Conservation (phyloP, 2,113 vertebrate species). For the Polypterus senegalus region DNA sequence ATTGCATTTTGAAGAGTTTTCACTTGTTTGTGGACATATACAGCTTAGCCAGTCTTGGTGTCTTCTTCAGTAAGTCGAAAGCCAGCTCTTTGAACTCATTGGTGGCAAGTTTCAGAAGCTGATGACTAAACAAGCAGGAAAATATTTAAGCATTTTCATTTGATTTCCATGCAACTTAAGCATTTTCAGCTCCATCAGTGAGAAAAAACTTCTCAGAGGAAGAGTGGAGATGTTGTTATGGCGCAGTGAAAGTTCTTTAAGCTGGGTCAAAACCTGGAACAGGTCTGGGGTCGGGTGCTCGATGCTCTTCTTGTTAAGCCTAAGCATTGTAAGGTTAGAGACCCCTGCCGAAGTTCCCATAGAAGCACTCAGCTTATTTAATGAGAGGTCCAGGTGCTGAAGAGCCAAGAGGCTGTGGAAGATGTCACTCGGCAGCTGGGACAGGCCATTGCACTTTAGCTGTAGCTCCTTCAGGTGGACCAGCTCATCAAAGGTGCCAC, state of each 20-base stretch:
- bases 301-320: slow-evolving; percentile 57
- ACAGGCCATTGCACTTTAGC: slow-evolving; percentile 58
- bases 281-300: slow-evolving; percentile 11
- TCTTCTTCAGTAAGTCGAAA: slow-evolving; percentile 16
- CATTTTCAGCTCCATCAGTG: slow-evolving; percentile 41
- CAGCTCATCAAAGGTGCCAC: slow-evolving; percentile 40
- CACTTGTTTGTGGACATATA: slow-evolving; percentile 40
- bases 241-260: slow-evolving; percentile 61
- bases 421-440: slow-evolving; percentile 29
- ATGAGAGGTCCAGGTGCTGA: slow-evolving; percentile 54
- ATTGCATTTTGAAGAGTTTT: slow-evolving; percentile 48
- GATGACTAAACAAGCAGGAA: slow-evolving; percentile 32
- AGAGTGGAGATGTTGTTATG: slow-evolving; percentile 55
- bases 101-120: slow-evolving; percentile 52
- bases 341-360: slow-evolving; percentile 36
- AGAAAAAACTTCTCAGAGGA: slow-evolving; percentile 18
- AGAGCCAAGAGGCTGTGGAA: slow-evolving; percentile 46
- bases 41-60: slow-evolving; percentile 30
- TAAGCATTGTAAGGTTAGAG: slow-evolving; percentile 39
- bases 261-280: slow-evolving; percentile 36
- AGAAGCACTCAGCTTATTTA: slow-evolving; percentile 51
- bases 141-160: slow-evolving; percentile 46
- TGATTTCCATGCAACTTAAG: slow-evolving; percentile 66
- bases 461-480: slow-evolving; percentile 48
- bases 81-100: slow-evolving; percentile 52